These are phyloP conservation scores for Epirrhoe tristata DNA, from an alignment of 2,888 invertebrate species.

Conservation along the genomic window DNA sequence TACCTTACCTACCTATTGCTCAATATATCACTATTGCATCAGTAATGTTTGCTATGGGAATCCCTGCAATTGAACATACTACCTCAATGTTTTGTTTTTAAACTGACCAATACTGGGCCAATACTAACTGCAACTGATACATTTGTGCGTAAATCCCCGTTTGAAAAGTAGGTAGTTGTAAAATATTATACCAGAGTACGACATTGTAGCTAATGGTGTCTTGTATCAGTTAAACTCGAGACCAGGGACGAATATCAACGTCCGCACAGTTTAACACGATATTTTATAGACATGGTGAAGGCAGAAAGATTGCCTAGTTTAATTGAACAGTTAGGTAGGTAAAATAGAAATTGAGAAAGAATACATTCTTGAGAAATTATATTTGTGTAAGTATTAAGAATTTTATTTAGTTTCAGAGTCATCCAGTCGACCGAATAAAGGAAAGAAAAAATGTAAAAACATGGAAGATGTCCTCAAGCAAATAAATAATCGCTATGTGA, in stretches of 20 bases:
- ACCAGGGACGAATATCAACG: neutral
- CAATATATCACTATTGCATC: too few species aligned
- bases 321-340: neutral
- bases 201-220: neutral
- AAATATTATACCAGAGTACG: too few species aligned
- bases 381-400: neutral
- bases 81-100: too few species aligned
- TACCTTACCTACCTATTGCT: too few species aligned
- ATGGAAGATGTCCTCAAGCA: slow-evolving; percentile 59
- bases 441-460: slow-evolving; percentile 40
- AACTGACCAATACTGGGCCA: too few species aligned
- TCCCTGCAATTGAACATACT: too few species aligned
- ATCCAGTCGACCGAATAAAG: slow-evolving; percentile 4
- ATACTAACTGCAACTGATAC: too few species aligned
- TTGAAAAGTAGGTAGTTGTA: too few species aligned
- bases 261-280: neutral
- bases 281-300: neutral
- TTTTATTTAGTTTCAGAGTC: slow-evolving; percentile 22
- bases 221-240: neutral
- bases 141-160: too few species aligned
- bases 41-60: too few species aligned
- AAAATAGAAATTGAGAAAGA: neutral
- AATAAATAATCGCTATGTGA: slow-evolving; percentile 57
- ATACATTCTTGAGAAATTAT: neutral
- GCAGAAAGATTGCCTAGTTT: neutral